Base-by-base conservation (phyloP, 2,888 invertebrate genomes). In the Allolobophora icterica region DNA sequence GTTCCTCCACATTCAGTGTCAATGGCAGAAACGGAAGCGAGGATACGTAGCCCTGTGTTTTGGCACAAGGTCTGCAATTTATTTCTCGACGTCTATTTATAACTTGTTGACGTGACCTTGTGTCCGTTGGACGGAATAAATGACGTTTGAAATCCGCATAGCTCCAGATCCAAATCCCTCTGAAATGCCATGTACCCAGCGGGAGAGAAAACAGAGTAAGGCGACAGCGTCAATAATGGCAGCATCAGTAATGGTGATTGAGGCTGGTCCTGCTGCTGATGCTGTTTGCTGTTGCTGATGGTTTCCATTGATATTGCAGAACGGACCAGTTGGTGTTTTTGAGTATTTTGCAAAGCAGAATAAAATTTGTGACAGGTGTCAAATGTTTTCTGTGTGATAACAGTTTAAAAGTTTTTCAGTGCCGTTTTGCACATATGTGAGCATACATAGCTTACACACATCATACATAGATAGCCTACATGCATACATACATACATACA, bases 171-270 rank as follows among this genome's bases (percentile, higher is more conserved):
- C 52, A 71, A n/a, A 71, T 71, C 71, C 71, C 71, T 71, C 30
- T 30, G 71, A 71, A 71, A 71, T 71, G 71, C 52, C 21, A 24
- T 3, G 52, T 13, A 13, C 13, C 15, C 30, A 3, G 58, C 58
- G 24, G 52, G 52, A 71, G 11, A 13, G 71, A n/a, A 71, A 71
- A 71, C 71, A 71, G 30, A n/a, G 30, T 8, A 30, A 13, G n/a
- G 71, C 71, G 71, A 71, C 71, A 71, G 71, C 71, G 8, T 71
- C 71, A 71, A 71, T 71, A 71, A 71, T 71, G 71, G n/a, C 71
- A 71, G 24, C 52, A 52, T 52, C 24, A 71, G 30, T n/a, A 71
- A n/a, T n/a, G 71, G 71, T n/a, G n/a, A 71, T 71, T 30, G 71
- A 1, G 4, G 24, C 24, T 52, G 71, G 0, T 30, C n/a, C n/a